phyloP scores from a whole-genome alignment of 2,888 invertebrate genomes.

The Sphaerophoria rueppellii region DNA sequence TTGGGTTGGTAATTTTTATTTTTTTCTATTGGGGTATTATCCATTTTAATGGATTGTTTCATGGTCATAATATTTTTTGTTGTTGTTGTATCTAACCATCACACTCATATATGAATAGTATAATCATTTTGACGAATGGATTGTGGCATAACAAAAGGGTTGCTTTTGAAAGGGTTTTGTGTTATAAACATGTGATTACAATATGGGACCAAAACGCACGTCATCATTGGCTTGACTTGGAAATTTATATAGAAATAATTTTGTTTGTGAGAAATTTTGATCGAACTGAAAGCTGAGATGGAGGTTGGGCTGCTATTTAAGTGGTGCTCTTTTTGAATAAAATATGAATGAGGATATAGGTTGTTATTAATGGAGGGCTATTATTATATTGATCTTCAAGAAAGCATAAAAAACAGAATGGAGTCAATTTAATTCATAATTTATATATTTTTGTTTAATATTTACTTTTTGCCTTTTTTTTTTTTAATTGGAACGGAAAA shows the following conservation, averaged over 20 bases:
- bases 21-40: constrained; percentile 27
- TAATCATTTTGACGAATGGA: constrained; percentile 30
- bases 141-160: constrained; percentile 24
- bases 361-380: constrained; percentile 11
- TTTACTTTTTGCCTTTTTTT: too few relatives aligned
- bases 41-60: constrained; percentile 41
- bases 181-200: constrained; percentile 40
- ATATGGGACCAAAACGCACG: neutral
- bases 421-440: too few relatives aligned
- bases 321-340: neutral
- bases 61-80: neutral
- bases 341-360: constrained; percentile 20
- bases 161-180: constrained; percentile 13
- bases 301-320: neutral
- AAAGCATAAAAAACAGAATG: neutral
- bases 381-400: constrained; percentile 8
- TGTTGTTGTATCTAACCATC: neutral
- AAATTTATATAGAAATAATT: neutral
- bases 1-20: constrained; percentile 1
- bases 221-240: neutral
- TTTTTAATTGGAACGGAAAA: too few relatives aligned
- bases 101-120: constrained; percentile 5
- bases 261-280: constrained; percentile 41
- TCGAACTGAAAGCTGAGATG: constrained; percentile 19
- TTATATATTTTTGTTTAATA: too few relatives aligned